Evolutionary conservation across 53 echinoderm and acorn worm genomes (phyloP), one percentile per base, ranked within the genome.

Genomic region (Holothuria scabra): DNA sequence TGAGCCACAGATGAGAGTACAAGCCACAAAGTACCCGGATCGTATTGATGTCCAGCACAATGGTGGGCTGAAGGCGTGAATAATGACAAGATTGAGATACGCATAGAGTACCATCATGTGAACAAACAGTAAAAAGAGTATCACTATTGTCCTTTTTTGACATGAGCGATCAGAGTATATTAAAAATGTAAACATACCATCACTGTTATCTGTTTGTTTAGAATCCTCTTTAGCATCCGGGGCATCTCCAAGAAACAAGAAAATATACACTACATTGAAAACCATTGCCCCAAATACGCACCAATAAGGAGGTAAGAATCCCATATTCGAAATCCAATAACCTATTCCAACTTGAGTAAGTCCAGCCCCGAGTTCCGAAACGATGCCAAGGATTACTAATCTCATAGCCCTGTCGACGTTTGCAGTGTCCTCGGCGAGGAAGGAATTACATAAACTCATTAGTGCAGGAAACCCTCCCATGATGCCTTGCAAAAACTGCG

Each of bases 401-500:
- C 95, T 89, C 60, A 81, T 80, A 28, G 91, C 89, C 37, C 93
- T 84, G 29, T 88, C 82, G 14, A 84, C 61, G 19, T 80, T 69
- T 1, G 87, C 65, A 16, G 90, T 87, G 68, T 91, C 87, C 37
- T 91, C 93, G 8, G 91, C 87, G 56, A 95, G 65, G 82, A 88
- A 93, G 3, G 95, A 90, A 56, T 89, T 90, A 46, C 88, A 93
- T 7, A 93, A 69, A 23, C 89, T 84, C 21, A 93, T 80, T 6
- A 93, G 59, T 0, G 91, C 84, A 1, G 93, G 87, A 46, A 91
- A 91, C 24, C 91, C 91, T 0, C 95, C 95, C 41, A 84, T 74
- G 12, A 84, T 84, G 0, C 95, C 95, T 56, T 88, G 74, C 16
- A 88, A 38, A 57, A 95, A 75, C 52, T 93, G 86, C 2, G 86